A percentile compares a stretch with the other conserved stretches of the same genome.
These are phyloP conservation scores for Leuciscus idus DNA, from an alignment of 2,113 vertebrate genomes.

Conservation along the genomic window DNA sequence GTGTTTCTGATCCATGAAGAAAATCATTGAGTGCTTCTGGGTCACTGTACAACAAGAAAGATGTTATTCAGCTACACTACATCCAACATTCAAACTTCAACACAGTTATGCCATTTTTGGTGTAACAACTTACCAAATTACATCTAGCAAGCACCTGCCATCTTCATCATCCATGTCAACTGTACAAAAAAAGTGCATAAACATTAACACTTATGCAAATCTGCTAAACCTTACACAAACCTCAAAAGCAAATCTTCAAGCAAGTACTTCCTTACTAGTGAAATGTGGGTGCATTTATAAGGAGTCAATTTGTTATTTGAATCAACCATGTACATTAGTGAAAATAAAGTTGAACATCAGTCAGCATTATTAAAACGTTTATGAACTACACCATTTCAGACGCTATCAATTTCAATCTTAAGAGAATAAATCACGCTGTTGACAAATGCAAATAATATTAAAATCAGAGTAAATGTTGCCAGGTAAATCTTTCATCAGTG, in stretches of 20 bases:
- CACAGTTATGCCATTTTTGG: not conserved
- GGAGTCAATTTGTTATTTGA: not conserved
- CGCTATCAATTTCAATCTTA: not conserved
- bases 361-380: not conserved
- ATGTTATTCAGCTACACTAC: conserved; percentile 22
- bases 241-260: not conserved
- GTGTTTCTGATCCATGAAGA: conserved; percentile 85
- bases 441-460: not conserved
- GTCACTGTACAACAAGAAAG: conserved; percentile 69
- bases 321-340: no score
- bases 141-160: conserved; percentile 98
- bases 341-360: not conserved
- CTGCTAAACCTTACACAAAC: not conserved
- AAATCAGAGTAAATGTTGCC: not conserved
- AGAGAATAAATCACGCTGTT: not conserved
- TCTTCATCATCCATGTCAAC: conserved; percentile 99
- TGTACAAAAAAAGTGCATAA: conserved; percentile 63
- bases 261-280: not conserved
- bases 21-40: conserved; percentile 83
- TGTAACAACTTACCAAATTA: conserved; percentile 89
- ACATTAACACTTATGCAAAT: not conserved
- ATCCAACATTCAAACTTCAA: not conserved
- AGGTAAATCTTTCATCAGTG: not conserved
- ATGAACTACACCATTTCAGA: not conserved
- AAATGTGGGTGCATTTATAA: not conserved